Base-by-base conservation (phyloP, 2,797 vertebrate genomes). In the Centropyge bicolor region DNA sequence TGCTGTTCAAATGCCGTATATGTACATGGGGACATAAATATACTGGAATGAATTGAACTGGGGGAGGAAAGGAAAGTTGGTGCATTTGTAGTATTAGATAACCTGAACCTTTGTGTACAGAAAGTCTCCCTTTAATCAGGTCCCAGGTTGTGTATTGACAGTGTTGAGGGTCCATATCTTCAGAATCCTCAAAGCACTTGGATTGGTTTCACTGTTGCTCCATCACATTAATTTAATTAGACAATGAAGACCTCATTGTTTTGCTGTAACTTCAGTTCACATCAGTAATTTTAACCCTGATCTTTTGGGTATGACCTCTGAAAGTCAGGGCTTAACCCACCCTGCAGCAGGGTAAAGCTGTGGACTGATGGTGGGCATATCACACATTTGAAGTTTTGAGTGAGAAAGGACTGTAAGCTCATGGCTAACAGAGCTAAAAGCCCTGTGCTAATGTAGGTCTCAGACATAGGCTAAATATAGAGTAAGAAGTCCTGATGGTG, bases 341-440 rank as follows among this genome's bases (percentile, higher is more conserved):
- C 41, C 22, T 46, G 27, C 36, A 41, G 38, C 60, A 65, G 55
- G 74, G 80, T 75, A 82, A 86, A 84, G 60, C 78, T 54, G 1
- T 7, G 46, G 46, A 71, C 43, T 75, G 31, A 60, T 63, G 51
- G 65, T 67, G 11, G 41, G 45, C 46, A 73, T 78, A 76, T 76
- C 56, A 49, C 24, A 43, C 61, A 84, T 87, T 78, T 87, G 76
- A 88, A 80, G 78, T 70, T 83, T 51, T 74, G 52, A 64, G 66
- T 73, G 59, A 54, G 63, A 81, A 85, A 73, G 65, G 31, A 59
- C 67, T 63, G 16, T 74, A 72, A 88, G 64, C 78, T 81, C 63
- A 31, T 14, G 40, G 65, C 59, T 76, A 71, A 84, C 64, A 59
- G 54, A 86, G 54, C 54, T 59, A n/a, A 81, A 70, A 86, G 61